A percentile compares a stretch with the other conserved stretches of the same genome.
phyloP scores from a whole-genome alignment of 2,113 vertebrate genomes.

The Notechis scutatus region DNA sequence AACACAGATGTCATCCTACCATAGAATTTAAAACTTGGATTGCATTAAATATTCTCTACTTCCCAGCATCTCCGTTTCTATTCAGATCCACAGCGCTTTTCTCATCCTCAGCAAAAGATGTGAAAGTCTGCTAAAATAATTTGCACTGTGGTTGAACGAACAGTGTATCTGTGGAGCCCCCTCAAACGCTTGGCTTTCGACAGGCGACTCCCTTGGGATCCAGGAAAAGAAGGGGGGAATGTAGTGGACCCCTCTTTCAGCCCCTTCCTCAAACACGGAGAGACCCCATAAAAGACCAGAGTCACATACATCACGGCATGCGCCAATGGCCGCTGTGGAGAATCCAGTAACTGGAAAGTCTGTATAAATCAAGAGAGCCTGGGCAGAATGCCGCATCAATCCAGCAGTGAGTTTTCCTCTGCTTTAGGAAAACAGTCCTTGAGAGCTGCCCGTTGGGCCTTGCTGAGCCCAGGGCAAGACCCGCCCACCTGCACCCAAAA shows the following conservation, averaged over 20 bases:
- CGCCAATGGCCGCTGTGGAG: constrained; percentile 41
- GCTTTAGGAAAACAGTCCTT: neutral
- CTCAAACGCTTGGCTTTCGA: neutral
- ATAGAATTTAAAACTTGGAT: too few relatives aligned
- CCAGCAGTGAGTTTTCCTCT: constrained; percentile 37
- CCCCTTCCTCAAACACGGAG: neutral
- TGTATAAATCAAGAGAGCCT: constrained; percentile 65
- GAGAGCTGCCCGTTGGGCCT: neutral
- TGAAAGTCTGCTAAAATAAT: neutral
- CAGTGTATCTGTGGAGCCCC: neutral
- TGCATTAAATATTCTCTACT: too few relatives aligned
- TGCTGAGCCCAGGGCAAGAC: neutral
- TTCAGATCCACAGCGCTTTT: neutral
- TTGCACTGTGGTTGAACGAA: neutral
- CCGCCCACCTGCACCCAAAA: neutral
- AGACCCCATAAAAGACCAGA: neutral
- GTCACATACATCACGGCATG: constrained; percentile 34
- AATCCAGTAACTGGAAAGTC: constrained; percentile 62
- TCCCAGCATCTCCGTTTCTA: neutral
- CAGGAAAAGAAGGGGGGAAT: neutral
- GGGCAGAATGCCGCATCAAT: constrained; percentile 45
- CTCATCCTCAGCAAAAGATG: too few relatives aligned
- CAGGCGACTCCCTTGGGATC: neutral
- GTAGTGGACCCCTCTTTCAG: neutral
- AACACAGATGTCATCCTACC: too few relatives aligned